Evolutionary conservation across 2,113 vertebrate genomes (phyloP), one percentile per base, ranked within the genome.

Genomic region (Larimichthys polyactis): DNA sequence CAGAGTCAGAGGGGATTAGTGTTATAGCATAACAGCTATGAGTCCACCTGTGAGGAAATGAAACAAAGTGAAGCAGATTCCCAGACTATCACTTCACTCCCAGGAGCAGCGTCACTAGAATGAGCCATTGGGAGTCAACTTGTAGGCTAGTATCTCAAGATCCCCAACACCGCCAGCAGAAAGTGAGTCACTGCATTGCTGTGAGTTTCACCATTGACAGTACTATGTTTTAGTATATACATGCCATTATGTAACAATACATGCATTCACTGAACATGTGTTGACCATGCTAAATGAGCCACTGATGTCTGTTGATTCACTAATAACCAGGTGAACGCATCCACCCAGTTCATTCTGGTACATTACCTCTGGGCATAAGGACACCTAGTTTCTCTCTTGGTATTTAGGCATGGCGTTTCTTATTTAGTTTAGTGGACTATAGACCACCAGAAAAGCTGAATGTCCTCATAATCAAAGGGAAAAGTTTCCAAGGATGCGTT

Each of bases 121-220:
- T 48, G 63, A 81, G 66, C 64, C 73, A 67, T 48, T 9, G n/a
- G 62, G 75, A 86, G 64, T 52, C 63, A 52, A 54, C 71, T 79
- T 67, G 51, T 72, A 29, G 24, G 24, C 24, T 24, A 24, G 9
- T 49, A 9, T 76, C 49, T 81, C 55, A 57, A 67, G 57, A 76
- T 72, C 66, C 29, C 68, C 60, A 27, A n/a, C 60, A 72, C 70
- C 22, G 60, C 75, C 71, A 62, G 48, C 73, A 76, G 22, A 68
- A 81, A 81, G 73, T 80, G 71, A 78, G 54, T 85, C 79, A 83
- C 51, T 60, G 63, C 17, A 71, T 24, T 36, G 70, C 60, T 49
- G 29, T n/a, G 58, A 84, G 68, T 75, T 73, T 84, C 49, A 64
- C 66, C 36, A 40, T 1, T 40, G 36, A 40, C 11, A 22, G 22